phyloP scores from a whole-genome alignment of 2,113 vertebrate genomes.

The Cinclus cinclus region DNA sequence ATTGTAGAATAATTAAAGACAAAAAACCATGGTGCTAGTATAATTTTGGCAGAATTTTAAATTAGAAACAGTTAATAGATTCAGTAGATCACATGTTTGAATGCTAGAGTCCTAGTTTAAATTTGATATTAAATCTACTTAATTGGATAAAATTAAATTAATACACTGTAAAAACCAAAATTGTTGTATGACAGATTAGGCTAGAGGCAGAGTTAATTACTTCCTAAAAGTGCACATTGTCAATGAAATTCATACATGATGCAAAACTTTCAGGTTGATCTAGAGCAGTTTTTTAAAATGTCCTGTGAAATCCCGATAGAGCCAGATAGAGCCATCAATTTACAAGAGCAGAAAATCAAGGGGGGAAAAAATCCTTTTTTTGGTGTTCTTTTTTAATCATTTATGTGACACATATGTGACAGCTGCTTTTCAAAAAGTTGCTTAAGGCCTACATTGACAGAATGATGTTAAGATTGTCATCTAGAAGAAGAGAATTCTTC shows the following conservation, averaged over 20 bases:
- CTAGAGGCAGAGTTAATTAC: neutral
- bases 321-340: neutral
- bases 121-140: neutral
- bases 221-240: neutral
- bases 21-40: neutral
- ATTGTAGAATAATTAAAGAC: neutral
- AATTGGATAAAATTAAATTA: neutral
- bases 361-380: fast-evolving
- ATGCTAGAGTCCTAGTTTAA: neutral
- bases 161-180: neutral
- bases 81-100: neutral
- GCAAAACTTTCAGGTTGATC: neutral
- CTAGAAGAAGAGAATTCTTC: neutral
- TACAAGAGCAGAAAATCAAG: neutral
- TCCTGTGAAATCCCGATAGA: neutral
- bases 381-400: neutral
- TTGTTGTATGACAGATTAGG: neutral
- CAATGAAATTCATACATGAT: neutral
- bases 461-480: neutral
- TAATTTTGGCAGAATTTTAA: neutral
- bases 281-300: neutral
- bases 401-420: neutral
- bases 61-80: neutral
- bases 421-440: neutral
- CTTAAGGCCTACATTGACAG: neutral